Evolutionary conservation across 2,888 invertebrate species (phyloP).

Genomic region (Leptopilina drosophilae): DNA sequence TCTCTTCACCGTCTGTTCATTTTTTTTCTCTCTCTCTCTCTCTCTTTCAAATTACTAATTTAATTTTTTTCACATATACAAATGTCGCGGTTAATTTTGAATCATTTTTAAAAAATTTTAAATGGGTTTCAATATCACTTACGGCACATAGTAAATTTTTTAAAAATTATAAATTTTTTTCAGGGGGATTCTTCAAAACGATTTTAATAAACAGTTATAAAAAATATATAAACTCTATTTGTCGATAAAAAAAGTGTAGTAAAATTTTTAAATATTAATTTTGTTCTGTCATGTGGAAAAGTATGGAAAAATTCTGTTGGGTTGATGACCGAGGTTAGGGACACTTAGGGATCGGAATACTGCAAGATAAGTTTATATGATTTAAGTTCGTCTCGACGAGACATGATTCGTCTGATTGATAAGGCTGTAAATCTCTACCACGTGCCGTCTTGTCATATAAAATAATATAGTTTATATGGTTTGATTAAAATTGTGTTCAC

Average conservation of each 20-base stretch:
- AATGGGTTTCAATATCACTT: too few species aligned
- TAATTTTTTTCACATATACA: too few species aligned
- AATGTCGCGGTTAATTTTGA: too few species aligned
- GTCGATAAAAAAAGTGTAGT: too few species aligned
- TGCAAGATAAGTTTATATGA: neutral
- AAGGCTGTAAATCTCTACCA: neutral
- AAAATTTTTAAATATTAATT: too few species aligned
- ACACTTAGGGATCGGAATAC: neutral
- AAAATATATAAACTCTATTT: too few species aligned
- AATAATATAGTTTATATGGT: neutral
- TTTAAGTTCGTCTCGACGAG: slow-evolving; percentile 16
- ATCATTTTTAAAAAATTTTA: too few species aligned
- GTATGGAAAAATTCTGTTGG: neutral
- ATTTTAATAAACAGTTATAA: too few species aligned
- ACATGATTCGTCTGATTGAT: slow-evolving; percentile 24
- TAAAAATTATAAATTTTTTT: too few species aligned
- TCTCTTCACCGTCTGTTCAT: neutral
- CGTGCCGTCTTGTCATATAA: neutral
- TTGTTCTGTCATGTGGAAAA: neutral
- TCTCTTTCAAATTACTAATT: too few species aligned
- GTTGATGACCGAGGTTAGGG: slow-evolving; percentile 34
- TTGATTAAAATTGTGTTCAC: neutral
- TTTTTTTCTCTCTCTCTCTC: neutral
- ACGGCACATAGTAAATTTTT: too few species aligned
- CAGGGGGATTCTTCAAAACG: too few species aligned